A percentile compares a stretch with the other conserved stretches of the same genome.
Conservation (phyloP, 2,113 vertebrate species). For the Centropus unirufus region DNA sequence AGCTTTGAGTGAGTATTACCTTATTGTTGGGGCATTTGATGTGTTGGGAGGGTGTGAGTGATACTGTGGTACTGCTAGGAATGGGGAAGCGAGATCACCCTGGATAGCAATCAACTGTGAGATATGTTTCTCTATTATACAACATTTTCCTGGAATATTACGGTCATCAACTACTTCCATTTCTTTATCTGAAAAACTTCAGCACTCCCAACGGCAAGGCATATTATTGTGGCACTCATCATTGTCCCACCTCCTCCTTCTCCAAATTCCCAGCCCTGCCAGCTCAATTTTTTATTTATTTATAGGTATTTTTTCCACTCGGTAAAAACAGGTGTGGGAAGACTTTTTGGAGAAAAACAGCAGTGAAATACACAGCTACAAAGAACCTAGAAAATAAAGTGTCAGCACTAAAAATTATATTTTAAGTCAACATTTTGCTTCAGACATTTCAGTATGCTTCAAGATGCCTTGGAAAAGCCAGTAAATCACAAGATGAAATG, state of each 20-base stretch:
- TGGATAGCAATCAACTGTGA: fast-evolving
- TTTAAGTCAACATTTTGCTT: background rate
- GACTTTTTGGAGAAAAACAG: background rate
- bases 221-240: background rate
- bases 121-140: background rate
- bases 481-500: background rate
- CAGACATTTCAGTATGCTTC: background rate
- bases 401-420: background rate
- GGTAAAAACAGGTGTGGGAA: background rate
- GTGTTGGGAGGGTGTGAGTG: background rate
- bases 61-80: background rate
- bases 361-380: background rate
- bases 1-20: background rate
- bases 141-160: background rate
- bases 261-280: background rate
- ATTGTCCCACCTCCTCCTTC: background rate
- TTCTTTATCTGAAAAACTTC: background rate
- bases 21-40: background rate
- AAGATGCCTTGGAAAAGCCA: background rate
- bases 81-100: background rate
- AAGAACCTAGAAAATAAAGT: background rate
- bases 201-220: background rate
- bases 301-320: background rate
- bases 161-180: background rate
- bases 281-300: background rate